Conservation (phyloP, 2,113 vertebrate species). For the Turdus rufiventris region DNA sequence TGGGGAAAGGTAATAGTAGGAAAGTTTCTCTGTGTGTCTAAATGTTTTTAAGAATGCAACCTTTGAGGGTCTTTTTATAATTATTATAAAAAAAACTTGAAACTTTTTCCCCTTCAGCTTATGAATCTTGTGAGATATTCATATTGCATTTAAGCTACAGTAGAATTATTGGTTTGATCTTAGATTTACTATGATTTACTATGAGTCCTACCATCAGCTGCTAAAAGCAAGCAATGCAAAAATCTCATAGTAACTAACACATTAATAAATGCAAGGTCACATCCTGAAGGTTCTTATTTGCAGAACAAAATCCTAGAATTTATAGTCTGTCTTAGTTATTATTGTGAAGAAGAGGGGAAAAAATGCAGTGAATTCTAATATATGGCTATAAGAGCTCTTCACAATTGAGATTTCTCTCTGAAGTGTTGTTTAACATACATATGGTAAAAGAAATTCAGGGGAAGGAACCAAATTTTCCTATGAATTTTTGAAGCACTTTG, state of each 20-base stretch:
- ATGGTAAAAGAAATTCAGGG: neutral
- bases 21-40: neutral
- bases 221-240: neutral
- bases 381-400: neutral
- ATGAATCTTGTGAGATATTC: neutral
- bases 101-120: neutral
- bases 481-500: neutral
- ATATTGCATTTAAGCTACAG: neutral
- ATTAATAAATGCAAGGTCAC: neutral
- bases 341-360: neutral
- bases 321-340: constrained; percentile 3
- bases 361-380: neutral
- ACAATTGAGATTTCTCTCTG: constrained; percentile 8
- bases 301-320: constrained; percentile 19
- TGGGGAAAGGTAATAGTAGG: neutral
- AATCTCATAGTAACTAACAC: neutral
- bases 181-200: neutral
- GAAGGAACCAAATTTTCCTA: neutral
- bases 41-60: neutral
- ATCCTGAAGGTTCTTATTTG: neutral
- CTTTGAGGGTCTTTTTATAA: neutral
- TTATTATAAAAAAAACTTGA: neutral
- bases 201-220: neutral
- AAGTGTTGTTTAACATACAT: constrained; percentile 5
- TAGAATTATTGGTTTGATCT: neutral